Evolutionary conservation across 2,888 invertebrate genomes (phyloP).

Genomic region (Andrena marginata): DNA sequence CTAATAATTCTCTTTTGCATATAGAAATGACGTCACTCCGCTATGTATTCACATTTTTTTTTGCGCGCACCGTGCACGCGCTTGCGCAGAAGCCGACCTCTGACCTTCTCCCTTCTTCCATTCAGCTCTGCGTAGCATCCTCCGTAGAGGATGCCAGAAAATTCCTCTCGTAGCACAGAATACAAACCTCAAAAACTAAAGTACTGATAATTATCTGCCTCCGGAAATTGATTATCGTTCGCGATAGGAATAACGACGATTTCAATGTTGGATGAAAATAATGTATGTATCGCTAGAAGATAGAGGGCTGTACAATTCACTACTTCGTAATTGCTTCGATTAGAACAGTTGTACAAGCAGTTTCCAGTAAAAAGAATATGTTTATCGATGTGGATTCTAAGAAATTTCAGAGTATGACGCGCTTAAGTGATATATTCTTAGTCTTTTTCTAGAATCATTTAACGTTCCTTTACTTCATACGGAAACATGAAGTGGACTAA

Average conservation of each 20-base stretch:
- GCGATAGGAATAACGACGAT: no score
- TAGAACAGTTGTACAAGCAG: not conserved
- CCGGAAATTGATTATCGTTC: not conserved
- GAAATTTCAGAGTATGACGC: not conserved
- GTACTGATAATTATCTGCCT: not conserved
- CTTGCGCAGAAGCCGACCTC: constrained; percentile 14
- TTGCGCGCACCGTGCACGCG: not conserved
- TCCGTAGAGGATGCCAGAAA: not conserved
- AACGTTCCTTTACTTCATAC: not conserved
- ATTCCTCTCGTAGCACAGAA: not conserved
- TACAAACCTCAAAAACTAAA: not conserved
- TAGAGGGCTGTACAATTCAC: not conserved
- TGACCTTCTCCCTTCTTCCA: constrained; percentile 20
- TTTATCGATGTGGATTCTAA: not conserved
- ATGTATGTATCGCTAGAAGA: not conserved
- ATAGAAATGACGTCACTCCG: not conserved
- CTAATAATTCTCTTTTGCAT: not conserved
- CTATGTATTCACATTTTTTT: not conserved
- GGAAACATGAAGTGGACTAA: no score
- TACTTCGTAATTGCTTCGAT: not conserved
- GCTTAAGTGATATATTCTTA: not conserved
- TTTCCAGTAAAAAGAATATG: not conserved
- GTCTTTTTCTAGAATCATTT: not conserved
- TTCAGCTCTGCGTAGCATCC: not conserved
- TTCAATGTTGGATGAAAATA: not conserved